Evolutionary conservation across 2,888 invertebrate species (phyloP), one percentile per base, ranked within the genome.

Genomic region (Willowsia nigromaculata): DNA sequence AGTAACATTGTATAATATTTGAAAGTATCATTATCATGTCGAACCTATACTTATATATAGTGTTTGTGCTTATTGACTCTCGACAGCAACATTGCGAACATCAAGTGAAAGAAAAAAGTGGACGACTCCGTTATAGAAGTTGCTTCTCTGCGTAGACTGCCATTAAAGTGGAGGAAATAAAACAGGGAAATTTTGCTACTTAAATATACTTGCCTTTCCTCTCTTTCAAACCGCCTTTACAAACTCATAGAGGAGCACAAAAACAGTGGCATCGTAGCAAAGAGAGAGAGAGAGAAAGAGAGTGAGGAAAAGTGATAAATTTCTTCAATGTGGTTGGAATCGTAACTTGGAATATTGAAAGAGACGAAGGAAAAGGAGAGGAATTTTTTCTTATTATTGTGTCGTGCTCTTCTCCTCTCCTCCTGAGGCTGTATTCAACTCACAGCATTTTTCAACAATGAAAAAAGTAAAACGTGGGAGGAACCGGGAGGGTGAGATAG

Each of bases 251-350:
- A 40, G 33, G 53, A 50, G 13, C 56, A 65, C 27, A 18, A n/a
- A 56, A 62, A 30, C 18, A 78, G 50, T 30, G 9, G 71, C 22
- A 7, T 11, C 37, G 71, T 18, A 56, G 80, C 25, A 7, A 74
- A 22, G 18, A 25, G 27, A 40, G 25, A 76, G 47, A 25, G 37
- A 81, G 53, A 30, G 30, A 40, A 30, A 83, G 83, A 68, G 74
- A 53, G 37, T 27, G 71, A 76, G 80, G 30, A 80, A 85, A 86
- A 90, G 90, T 90, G 90, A 90, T 90, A 90, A 90, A 90, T 90
- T 90, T 86, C 78, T 78, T 86, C 80, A 90, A 90, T 86, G 86
- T 56, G 78, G 82, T 62, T 78, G 78, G 86, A 90, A 78, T 90
- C n/a, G 83, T 71, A 82, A 86, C 80, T n/a, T 30, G 18, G 76